phyloP scores from a whole-genome alignment of 2,797 vertebrate species.

The Vultur gryphus region DNA sequence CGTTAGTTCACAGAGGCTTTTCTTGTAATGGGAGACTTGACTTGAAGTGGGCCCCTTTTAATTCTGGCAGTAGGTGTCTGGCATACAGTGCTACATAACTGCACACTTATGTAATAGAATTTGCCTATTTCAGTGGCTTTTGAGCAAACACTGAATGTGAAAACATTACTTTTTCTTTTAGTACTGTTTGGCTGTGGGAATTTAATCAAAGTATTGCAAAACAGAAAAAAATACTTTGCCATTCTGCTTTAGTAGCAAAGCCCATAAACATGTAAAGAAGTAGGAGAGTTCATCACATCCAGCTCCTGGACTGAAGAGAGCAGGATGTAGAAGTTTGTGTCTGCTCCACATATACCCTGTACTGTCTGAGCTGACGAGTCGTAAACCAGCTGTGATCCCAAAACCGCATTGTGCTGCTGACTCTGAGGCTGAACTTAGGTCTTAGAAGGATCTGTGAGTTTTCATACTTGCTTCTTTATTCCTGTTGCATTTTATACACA shows the following conservation, averaged over 20 bases:
- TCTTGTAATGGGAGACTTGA: conserved; percentile 6
- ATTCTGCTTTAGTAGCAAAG: neutral
- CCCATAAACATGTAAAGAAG: neutral
- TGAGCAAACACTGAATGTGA: neutral
- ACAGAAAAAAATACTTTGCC: neutral
- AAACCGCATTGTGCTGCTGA: neutral
- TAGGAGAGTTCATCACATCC: neutral
- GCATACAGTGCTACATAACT: conserved; percentile 33
- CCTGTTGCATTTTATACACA: neutral
- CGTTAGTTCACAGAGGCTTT: neutral
- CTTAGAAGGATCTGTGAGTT: neutral
- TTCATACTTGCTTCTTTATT: neutral
- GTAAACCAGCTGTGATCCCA: neutral
- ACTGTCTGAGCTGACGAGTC: neutral
- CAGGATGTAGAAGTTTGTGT: neutral
- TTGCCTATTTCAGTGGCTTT: neutral
- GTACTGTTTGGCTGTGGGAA: neutral
- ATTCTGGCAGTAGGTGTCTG: conserved; percentile 26
- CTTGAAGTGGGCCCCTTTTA: conserved; percentile 20
- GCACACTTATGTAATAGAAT: conserved; percentile 13
- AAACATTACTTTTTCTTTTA: neutral
- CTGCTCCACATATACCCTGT: neutral
- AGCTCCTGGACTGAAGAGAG: neutral
- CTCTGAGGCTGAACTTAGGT: neutral
- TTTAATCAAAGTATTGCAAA: neutral